phyloP scores from a whole-genome alignment of 1,140 invertebrate species.

The Nasonia longicornis region DNA sequence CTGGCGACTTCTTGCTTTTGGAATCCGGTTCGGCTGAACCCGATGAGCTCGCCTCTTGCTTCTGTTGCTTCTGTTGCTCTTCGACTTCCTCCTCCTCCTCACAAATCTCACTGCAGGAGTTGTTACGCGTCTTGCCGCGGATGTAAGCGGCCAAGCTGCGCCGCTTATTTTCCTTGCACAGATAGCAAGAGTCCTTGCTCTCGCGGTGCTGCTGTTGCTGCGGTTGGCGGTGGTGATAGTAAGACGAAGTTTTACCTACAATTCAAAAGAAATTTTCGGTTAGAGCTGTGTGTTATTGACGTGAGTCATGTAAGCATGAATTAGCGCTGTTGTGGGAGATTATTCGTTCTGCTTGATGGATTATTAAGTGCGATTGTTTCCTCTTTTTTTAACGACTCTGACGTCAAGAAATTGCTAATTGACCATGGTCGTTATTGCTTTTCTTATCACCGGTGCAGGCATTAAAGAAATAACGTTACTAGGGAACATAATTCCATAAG shows the following conservation, averaged over 20 bases:
- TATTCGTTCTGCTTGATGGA: neutral
- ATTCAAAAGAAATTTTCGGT: neutral
- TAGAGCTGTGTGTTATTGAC: neutral
- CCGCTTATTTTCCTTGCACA: slow-evolving; percentile 72
- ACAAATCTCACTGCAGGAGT: slow-evolving; percentile 69
- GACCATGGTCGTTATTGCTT: neutral
- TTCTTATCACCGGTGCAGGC: neutral
- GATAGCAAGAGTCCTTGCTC: slow-evolving; percentile 68
- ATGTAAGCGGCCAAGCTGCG: slow-evolving; percentile 70
- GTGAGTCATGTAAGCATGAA: neutral
- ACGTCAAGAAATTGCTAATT: too few species aligned
- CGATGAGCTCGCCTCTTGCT: neutral
- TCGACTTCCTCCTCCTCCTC: slow-evolving; percentile 69
- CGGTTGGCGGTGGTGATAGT: slow-evolving; percentile 44
- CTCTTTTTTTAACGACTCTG: neutral
- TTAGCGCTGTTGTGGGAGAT: neutral
- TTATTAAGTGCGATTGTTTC: neutral
- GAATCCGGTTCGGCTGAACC: neutral
- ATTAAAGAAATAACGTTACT: neutral
- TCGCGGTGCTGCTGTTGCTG: slow-evolving; percentile 47
- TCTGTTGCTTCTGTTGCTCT: slow-evolving; percentile 18
- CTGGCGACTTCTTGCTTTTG: slow-evolving; percentile 12
- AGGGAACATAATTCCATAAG: neutral
- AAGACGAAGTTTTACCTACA: slow-evolving; percentile 51
- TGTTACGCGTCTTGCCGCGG: slow-evolving; percentile 67